A percentile compares a stretch with the other conserved stretches of the same genome.
phyloP scores from a whole-genome alignment of 2,888 invertebrate species.

The Papilio elwesi region DNA sequence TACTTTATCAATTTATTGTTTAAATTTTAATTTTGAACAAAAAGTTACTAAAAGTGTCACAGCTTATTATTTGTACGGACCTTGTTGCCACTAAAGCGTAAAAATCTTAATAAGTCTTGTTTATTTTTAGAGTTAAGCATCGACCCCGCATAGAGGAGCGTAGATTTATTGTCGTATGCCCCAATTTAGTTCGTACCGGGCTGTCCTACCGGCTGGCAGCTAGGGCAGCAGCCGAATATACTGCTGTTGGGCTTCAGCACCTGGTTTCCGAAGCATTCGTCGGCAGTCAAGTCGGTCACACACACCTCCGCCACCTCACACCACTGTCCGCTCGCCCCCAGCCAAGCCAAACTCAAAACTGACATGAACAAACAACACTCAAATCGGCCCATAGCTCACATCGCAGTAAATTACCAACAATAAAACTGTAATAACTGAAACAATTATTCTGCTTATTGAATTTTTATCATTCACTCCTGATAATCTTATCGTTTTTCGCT shows the following conservation, averaged over 20 bases:
- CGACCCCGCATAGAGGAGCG: constrained; percentile 36
- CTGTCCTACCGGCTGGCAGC: constrained; percentile 59
- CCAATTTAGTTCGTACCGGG: constrained; percentile 40
- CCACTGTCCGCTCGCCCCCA: constrained; percentile 50
- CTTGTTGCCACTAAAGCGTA: constrained; percentile 26
- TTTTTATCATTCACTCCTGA: constrained; percentile 32
- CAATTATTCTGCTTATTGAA: constrained; percentile 52
- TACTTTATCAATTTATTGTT: too few relatives aligned
- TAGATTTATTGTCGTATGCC: constrained; percentile 35
- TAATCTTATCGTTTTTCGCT: constrained; percentile 37
- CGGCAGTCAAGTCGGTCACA: constrained; percentile 64
- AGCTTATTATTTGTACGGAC: constrained; percentile 9
- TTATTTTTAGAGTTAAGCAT: constrained; percentile 32
- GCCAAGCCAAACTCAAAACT: constrained; percentile 43
- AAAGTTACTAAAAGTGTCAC: background rate
- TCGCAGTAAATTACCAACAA: constrained; percentile 36
- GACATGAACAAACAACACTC: constrained; percentile 39
- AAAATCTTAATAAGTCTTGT: constrained; percentile 35
- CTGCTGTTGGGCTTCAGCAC: constrained; percentile 57
- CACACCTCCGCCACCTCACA: constrained; percentile 68
- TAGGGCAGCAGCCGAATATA: constrained; percentile 76
- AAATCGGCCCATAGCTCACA: constrained; percentile 31
- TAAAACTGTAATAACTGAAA: constrained; percentile 37
- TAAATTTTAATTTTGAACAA: too few relatives aligned
- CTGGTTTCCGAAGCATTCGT: constrained; percentile 58